Evolutionary conservation across 2,113 vertebrate species (phyloP).

Genomic region (human (Homo sapiens)): DNA sequence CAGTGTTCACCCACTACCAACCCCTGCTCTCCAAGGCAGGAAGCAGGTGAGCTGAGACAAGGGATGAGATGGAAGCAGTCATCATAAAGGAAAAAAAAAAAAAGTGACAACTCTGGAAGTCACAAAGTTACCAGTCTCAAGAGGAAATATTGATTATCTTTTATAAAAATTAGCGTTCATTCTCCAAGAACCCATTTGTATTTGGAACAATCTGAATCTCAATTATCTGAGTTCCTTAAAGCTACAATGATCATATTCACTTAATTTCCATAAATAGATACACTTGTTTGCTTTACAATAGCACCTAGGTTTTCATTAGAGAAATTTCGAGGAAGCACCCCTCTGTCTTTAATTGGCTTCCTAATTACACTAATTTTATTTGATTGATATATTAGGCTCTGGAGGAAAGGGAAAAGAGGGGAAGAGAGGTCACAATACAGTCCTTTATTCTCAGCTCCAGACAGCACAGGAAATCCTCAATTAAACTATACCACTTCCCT

Average conservation of each 20-base stretch:
- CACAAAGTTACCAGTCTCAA: not conserved
- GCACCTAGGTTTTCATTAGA: constrained; percentile 27
- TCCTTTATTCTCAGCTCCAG: constrained; percentile 73
- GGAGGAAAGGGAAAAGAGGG: not conserved
- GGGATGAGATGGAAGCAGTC: not conserved
- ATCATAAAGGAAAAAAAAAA: not conserved
- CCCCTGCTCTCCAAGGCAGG: not conserved
- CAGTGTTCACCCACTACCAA: not conserved
- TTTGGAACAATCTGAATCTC: not conserved
- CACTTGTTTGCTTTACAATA: constrained; percentile 49
- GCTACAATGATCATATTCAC: not conserved
- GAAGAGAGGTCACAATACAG: constrained; percentile 53
- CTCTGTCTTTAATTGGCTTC: constrained; percentile 48
- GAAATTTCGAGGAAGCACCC: constrained; percentile 22
- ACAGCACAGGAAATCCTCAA: constrained; percentile 77
- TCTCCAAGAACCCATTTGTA: constrained; percentile 27
- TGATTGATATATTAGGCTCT: constrained; percentile 65
- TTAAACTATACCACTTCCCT: constrained; percentile 71
- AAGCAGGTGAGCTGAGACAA: not conserved
- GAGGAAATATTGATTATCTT: not conserved
- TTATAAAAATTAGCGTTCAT: constrained; percentile 6
- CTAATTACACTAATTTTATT: constrained; percentile 68
- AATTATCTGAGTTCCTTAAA: constrained; percentile 23
- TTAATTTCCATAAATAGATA: constrained; percentile 42
- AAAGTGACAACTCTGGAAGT: not conserved